Percentiles rank a stretch among this genome's conserved stretches.
These are phyloP conservation scores for Sarcophaga peregrina DNA, from an alignment of 1,140 invertebrate genomes.

Conservation along the genomic window DNA sequence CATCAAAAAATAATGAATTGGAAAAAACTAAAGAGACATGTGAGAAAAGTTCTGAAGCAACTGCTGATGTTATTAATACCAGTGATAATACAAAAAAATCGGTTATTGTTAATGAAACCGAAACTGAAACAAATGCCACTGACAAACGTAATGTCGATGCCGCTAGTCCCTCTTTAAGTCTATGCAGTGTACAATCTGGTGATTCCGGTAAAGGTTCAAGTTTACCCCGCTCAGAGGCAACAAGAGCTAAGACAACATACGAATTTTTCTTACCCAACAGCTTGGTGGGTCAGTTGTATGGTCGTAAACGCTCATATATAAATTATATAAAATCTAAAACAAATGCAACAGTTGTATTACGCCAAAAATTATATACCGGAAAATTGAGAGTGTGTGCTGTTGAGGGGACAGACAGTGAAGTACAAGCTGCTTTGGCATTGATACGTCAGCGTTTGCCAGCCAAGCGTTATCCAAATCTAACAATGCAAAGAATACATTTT, in stretches of 20 bases:
- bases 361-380: slow-evolving; percentile 77
- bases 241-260: slow-evolving; percentile 67
- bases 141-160: slow-evolving; percentile 62
- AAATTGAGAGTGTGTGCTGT: slow-evolving; percentile 85
- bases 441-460: slow-evolving; percentile 86
- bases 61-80: not conserved
- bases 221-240: slow-evolving; percentile 61
- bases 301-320: slow-evolving; percentile 83
- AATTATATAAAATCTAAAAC: slow-evolving; percentile 83
- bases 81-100: not conserved
- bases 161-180: slow-evolving; percentile 62
- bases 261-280: slow-evolving; percentile 85
- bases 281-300: slow-evolving; percentile 89
- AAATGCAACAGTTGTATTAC: slow-evolving; percentile 81
- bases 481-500: slow-evolving; percentile 80
- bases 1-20: not conserved
- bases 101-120: slow-evolving; percentile 36
- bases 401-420: slow-evolving; percentile 80
- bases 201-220: slow-evolving; percentile 66
- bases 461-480: slow-evolving; percentile 81
- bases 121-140: slow-evolving; percentile 48
- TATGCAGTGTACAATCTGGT: slow-evolving; percentile 63
- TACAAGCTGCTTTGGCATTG: slow-evolving; percentile 82
- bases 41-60: not conserved
- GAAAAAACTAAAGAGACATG: not conserved